Percentiles rank a stretch among this genome's conserved stretches.
Conservation (phyloP, 2,113 vertebrate genomes). For the Microcebus griseorufus region DNA sequence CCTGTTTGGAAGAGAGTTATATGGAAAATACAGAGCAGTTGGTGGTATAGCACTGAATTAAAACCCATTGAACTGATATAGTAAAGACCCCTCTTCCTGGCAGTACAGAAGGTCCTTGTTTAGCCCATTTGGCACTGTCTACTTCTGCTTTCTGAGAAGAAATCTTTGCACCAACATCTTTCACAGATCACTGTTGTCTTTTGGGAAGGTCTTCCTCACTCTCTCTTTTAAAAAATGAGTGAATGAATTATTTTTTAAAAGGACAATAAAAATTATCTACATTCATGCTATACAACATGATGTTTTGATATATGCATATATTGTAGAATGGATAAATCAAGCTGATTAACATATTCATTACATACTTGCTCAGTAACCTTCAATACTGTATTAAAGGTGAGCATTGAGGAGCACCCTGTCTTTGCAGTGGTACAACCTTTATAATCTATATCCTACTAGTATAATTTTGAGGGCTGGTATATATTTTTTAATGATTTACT, state of each 20-base stretch:
- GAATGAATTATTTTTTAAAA: not conserved
- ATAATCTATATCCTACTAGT: no score
- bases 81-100: not conserved
- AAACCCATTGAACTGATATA: not conserved
- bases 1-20: not conserved
- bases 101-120: not conserved
- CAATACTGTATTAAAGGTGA: not conserved
- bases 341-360: not conserved
- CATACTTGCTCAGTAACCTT: not conserved
- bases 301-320: not conserved
- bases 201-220: not conserved
- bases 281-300: not conserved
- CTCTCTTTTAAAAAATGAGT: not conserved
- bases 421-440: not conserved
- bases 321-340: not conserved
- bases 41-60: not conserved
- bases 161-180: not conserved
- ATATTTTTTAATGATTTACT: not conserved
- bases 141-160: not conserved
- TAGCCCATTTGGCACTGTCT: not conserved
- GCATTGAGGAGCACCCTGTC: fast-evolving
- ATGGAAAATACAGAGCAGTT: not conserved
- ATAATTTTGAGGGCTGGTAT: not conserved
- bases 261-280: not conserved
- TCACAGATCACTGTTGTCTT: not conserved